Evolutionary conservation across 53 echinoderm and acorn worm genomes (phyloP), one percentile per base, ranked within the genome.

Genomic region (Stichopus horrens): DNA sequence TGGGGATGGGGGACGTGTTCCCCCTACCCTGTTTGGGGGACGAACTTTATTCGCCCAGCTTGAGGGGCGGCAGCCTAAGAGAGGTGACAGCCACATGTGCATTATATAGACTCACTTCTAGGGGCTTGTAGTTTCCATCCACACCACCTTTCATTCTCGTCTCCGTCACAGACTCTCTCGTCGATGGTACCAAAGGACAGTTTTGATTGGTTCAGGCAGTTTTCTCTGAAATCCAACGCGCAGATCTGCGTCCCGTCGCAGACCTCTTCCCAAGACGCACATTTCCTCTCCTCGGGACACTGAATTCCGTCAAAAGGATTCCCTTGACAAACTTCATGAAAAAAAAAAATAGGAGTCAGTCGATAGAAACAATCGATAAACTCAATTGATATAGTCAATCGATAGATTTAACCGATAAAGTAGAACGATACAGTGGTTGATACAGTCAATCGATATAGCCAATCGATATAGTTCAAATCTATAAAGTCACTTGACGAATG

Each of bases 111-210:
- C 96, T 89, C 86, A 96, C 96, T 90, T 54, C 73, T 20, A 18
- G 96, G 96, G 6, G 96, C 96, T 59, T 86, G 84, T 57, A 86
- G 53, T 65, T 92, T 93, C 94, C 95, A 96, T 9, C 82, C 79
- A 79, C 96, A 96, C 96, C 96, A 96, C 73, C 89, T 89, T 4
- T 87, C 87, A 51, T 96, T 92, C 73, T 96, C 96, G 57, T 96
- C 96, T 5, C 96, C 96, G 18, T 92, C 88, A 10, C 96, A 96
- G 58, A 95, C 86, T 9, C 96, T 83, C 4, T 84, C 77, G 77
- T 96, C 96, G 52, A 89, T 76, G 53, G 74, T 83, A 53, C 96
- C 96, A 53, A 90, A 96, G 2, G 94, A 93, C 7, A 90, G 80
- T n/a, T 77, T 86, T 4, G 96, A 92, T n/a, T 92, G 89, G 73